Conservation (phyloP, 2,888 invertebrate genomes). For the Dione juno region DNA sequence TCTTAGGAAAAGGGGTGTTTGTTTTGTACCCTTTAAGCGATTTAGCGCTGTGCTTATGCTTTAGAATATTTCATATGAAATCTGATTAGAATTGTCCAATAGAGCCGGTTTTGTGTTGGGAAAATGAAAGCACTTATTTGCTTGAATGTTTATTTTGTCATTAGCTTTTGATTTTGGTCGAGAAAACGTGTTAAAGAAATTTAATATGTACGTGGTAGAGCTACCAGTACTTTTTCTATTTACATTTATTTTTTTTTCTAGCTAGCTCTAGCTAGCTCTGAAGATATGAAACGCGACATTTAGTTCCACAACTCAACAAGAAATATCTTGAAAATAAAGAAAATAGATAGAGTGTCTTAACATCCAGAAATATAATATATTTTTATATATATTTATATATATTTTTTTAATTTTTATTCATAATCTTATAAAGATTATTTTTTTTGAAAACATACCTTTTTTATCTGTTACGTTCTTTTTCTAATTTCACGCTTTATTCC, state of each 20-base stretch:
- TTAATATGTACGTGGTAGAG: too few relatives aligned
- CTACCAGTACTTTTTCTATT: too few relatives aligned
- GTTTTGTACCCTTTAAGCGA: constrained; percentile 53
- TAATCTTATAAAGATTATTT: too few relatives aligned
- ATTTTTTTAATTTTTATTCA: too few relatives aligned
- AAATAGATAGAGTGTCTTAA: too few relatives aligned
- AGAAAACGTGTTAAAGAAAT: background rate
- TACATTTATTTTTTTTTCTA: background rate
- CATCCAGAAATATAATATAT: too few relatives aligned
- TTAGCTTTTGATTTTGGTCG: background rate
- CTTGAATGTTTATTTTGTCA: background rate
- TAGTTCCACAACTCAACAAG: background rate
- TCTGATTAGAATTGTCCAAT: constrained; percentile 53
- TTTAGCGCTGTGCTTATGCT: constrained; percentile 47
- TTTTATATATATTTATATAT: too few relatives aligned
- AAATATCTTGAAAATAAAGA: too few relatives aligned
- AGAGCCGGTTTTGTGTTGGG: background rate
- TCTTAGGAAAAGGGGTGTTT: constrained; percentile 78
- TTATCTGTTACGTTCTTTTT: too few relatives aligned
- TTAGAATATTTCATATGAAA: constrained; percentile 53
- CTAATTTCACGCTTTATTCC: too few relatives aligned
- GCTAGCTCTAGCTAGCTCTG: too few relatives aligned
- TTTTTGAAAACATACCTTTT: too few relatives aligned
- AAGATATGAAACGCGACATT: background rate
- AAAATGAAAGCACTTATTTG: constrained; percentile 3